Evolutionary conservation across 2,888 invertebrate genomes (phyloP).

Genomic region (Cheiracanthium punctorium): DNA sequence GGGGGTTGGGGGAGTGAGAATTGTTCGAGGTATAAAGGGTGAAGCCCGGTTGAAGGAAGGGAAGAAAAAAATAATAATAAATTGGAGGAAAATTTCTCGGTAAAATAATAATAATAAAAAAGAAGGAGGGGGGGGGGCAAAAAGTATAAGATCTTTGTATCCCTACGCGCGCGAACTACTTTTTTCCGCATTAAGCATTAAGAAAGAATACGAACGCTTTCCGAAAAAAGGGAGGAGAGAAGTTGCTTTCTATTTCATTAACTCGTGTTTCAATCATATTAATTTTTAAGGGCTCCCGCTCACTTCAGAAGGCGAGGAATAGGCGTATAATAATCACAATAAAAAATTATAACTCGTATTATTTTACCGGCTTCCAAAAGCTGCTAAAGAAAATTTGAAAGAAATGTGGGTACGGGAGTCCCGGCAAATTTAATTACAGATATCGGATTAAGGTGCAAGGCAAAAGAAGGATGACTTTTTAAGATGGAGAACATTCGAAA

Average conservation of each 20-base stretch:
- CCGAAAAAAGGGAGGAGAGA: conserved; percentile 23
- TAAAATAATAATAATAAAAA: not conserved
- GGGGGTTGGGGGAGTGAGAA: not conserved
- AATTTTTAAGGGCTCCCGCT: conserved; percentile 67
- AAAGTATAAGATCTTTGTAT: conserved; percentile 19
- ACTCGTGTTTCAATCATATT: conserved; percentile 70
- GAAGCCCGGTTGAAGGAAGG: not conserved
- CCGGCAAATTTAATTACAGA: conserved; percentile 67
- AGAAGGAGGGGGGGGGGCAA: no score
- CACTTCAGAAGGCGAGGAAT: conserved; percentile 37
- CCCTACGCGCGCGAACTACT: conserved; percentile 39
- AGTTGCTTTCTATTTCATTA: conserved; percentile 69
- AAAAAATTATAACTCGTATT: conserved; percentile 57
- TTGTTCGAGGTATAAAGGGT: conserved; percentile 5
- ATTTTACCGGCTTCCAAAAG: conserved; percentile 35
- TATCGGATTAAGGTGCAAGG: conserved; percentile 67
- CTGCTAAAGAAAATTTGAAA: conserved; percentile 65
- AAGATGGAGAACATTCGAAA: conserved; percentile 31
- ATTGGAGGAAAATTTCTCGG: not conserved
- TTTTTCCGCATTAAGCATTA: conserved; percentile 66
- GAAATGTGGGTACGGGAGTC: conserved; percentile 26
- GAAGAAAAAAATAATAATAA: conserved; percentile 11
- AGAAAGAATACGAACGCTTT: conserved; percentile 50
- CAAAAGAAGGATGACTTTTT: conserved; percentile 58
- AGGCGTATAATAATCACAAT: conserved; percentile 67